Conservation (phyloP, 1,140 invertebrate species). For the Nomia melanderi region DNA sequence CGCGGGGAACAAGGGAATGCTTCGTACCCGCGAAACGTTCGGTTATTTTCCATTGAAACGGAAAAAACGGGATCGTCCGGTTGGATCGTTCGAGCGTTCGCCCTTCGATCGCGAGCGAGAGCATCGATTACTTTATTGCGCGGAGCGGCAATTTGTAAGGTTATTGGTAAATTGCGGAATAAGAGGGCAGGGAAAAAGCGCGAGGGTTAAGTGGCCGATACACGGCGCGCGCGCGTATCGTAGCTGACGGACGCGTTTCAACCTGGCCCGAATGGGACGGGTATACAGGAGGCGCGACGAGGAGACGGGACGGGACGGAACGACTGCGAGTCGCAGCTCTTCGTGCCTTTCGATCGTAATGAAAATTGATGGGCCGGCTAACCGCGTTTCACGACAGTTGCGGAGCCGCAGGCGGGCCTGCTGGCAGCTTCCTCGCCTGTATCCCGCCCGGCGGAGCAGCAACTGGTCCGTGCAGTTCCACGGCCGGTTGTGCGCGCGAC, state of each 20-base stretch:
- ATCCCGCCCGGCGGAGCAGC: conserved; percentile 21
- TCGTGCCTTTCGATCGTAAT: conserved; percentile 62
- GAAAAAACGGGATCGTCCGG: too few species aligned
- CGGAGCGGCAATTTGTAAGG: too few species aligned
- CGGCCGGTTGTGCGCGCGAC: conserved; percentile 38
- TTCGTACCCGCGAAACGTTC: not conserved
- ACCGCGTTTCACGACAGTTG: conserved; percentile 61
- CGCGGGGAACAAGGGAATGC: not conserved
- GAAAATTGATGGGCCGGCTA: conserved; percentile 65
- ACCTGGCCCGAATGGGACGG: not conserved
- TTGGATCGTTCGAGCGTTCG: too few species aligned
- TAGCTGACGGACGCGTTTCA: conserved; percentile 7
- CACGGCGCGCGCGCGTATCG: not conserved
- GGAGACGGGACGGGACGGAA: not conserved
- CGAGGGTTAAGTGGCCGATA: not conserved
- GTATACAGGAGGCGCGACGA: too few species aligned
- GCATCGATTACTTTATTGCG: too few species aligned
- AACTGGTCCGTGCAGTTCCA: conserved; percentile 46
- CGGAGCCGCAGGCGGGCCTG: conserved; percentile 51
- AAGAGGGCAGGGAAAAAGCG: not conserved
- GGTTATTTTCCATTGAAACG: too few species aligned
- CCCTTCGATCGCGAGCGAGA: too few species aligned
- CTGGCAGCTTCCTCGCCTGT: conserved; percentile 36
- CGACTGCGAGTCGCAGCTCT: conserved; percentile 25
- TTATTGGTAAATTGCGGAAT: not conserved